Conservation (phyloP, 1,140 invertebrate genomes). For the Lanistes nyassanus region DNA sequence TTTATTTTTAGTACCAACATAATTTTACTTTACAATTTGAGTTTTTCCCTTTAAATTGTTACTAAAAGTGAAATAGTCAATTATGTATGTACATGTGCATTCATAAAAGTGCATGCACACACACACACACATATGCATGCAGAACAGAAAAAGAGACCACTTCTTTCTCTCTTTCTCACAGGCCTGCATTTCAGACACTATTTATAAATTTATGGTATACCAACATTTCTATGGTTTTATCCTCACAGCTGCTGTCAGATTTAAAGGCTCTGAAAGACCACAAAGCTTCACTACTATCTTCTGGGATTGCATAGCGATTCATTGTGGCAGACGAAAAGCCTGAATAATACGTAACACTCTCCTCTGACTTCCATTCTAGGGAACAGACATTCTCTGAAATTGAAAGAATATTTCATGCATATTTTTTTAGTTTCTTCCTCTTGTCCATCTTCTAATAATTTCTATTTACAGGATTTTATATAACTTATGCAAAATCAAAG, state of each 20-base stretch:
- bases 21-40: no score
- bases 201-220: constrained; percentile 1
- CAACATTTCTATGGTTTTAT: constrained; percentile 29
- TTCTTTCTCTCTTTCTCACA: not conserved
- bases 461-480: no score
- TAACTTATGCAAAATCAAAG: not conserved
- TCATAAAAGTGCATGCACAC: no score
- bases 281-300: not conserved
- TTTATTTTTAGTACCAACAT: no score
- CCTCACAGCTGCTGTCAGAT: constrained; percentile 19
- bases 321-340: constrained; percentile 4
- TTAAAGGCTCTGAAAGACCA: constrained; percentile 15
- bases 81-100: no score
- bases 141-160: no score
- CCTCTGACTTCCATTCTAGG: constrained; percentile 6
- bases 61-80: no score
- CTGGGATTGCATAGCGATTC: not conserved
- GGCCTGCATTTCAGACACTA: not conserved
- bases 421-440: no score
- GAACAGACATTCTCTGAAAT: not conserved
- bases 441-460: no score
- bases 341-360: constrained; percentile 1
- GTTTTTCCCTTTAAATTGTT: no score
- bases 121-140: not conserved
- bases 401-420: no score